These are phyloP conservation scores for Hippocampus comes DNA, from an alignment of 2,113 vertebrate species.

Conservation along the genomic window DNA sequence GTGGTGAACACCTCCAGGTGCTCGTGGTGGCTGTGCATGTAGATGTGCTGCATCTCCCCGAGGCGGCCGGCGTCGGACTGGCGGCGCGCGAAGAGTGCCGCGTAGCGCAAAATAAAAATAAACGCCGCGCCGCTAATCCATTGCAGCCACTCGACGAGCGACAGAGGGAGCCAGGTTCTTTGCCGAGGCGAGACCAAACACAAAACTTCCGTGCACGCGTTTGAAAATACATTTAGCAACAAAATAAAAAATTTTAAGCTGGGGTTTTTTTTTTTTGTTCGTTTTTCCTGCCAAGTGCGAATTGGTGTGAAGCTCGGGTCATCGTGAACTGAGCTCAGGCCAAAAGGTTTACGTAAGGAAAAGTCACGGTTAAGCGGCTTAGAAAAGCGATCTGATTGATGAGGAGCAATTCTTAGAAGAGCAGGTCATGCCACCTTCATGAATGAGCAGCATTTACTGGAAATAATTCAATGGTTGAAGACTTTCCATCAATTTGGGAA, in stretches of 20 bases:
- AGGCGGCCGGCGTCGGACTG: conserved; percentile 54
- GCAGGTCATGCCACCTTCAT: background rate
- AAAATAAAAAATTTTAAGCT: too few species aligned
- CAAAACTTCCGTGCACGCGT: background rate
- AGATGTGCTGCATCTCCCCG: conserved; percentile 84
- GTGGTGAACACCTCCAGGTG: conserved; percentile 88
- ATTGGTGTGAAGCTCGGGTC: background rate
- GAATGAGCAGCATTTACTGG: background rate
- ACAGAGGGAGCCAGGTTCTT: conserved; percentile 12
- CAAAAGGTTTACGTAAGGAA: conserved; percentile 69
- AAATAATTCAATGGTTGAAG: too few species aligned
- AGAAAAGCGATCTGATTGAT: conserved; percentile 14
- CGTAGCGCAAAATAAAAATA: conserved; percentile 72
- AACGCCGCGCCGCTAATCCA: conserved; percentile 81
- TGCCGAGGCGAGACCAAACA: background rate
- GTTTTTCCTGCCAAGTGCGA: background rate
- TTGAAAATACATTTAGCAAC: too few species aligned
- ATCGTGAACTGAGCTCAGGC: conserved; percentile 22
- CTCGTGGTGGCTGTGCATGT: conserved; percentile 84
- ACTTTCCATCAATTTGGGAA: too few species aligned
- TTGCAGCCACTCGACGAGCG: conserved; percentile 64
- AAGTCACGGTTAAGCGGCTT: conserved; percentile 66
- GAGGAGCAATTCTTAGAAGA: conserved; percentile 25
- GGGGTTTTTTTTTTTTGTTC: too few species aligned
- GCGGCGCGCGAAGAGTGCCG: background rate